Conservation (phyloP, 1,140 invertebrate species). For the Grapholita molesta region DNA sequence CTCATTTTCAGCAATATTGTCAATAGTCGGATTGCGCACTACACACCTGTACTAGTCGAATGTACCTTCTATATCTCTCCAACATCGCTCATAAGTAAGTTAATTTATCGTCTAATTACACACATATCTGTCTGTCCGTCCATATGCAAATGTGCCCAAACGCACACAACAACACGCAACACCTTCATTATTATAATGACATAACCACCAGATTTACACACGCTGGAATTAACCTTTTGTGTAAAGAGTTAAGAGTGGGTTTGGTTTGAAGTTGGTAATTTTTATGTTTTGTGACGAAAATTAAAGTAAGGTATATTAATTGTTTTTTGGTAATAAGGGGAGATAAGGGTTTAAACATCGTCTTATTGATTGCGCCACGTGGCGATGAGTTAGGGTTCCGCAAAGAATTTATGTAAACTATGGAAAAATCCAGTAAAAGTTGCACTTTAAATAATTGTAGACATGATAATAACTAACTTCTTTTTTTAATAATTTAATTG, state of each 20-base stretch:
- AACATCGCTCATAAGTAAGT: constrained; percentile 36
- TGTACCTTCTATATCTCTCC: background rate
- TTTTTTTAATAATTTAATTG: no score
- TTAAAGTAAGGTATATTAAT: constrained; percentile 39
- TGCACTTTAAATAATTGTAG: background rate
- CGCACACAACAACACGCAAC: no score
- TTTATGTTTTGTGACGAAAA: background rate
- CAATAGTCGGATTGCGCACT: no score
- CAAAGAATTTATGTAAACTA: background rate
- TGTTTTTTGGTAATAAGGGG: constrained; percentile 24
- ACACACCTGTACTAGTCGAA: background rate
- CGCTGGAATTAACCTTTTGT: background rate
- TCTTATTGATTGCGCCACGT: constrained; percentile 4
- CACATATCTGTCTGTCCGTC: constrained; percentile 32
- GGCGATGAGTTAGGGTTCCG: background rate
- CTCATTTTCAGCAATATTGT: no score
- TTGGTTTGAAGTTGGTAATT: background rate
- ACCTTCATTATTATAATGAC: background rate
- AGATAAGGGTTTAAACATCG: constrained; percentile 7
- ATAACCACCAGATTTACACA: background rate
- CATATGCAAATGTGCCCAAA: constrained; percentile 32
- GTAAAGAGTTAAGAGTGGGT: background rate
- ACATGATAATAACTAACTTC: background rate
- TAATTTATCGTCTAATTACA: constrained; percentile 51
- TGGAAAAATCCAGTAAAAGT: no score